Percentiles rank a stretch among this genome's conserved stretches.
Evolutionary conservation across 2,888 invertebrate species (phyloP).

Genomic region (Ormyrus thymus): DNA sequence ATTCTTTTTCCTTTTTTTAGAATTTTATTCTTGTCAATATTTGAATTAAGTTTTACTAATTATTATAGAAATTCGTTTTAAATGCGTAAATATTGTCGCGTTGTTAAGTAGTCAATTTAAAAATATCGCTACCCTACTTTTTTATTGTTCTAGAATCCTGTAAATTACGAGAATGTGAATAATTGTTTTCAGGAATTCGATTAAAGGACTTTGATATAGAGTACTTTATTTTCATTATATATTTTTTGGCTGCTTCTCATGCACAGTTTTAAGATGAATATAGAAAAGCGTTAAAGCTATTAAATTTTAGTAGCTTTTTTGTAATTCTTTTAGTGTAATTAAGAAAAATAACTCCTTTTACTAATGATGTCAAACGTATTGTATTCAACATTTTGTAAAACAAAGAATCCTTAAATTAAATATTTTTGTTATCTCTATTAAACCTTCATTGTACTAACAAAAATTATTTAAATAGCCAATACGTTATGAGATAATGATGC

Average conservation of each 20-base stretch:
- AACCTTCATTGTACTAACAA: too few species aligned
- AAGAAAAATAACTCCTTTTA: too few species aligned
- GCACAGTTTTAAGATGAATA: not conserved
- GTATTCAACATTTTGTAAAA: too few species aligned
- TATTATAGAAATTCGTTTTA: slow-evolving; percentile 54
- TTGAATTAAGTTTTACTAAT: slow-evolving; percentile 61
- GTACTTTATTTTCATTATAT: slow-evolving; percentile 8
- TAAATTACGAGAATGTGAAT: not conserved
- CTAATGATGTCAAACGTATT: too few species aligned
- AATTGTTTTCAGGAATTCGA: slow-evolving; percentile 32
- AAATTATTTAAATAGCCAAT: too few species aligned
- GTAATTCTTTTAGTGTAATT: too few species aligned
- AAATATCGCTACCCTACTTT: slow-evolving; percentile 14
- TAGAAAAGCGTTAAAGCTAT: not conserved
- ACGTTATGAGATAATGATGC: too few species aligned
- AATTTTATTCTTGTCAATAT: slow-evolving; percentile 66
- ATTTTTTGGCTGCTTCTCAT: slow-evolving; percentile 9
- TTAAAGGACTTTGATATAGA: slow-evolving; percentile 4
- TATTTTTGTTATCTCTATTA: too few species aligned
- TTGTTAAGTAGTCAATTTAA: slow-evolving; percentile 28
- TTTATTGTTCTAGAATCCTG: slow-evolving; percentile 14
- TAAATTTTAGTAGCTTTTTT: too few species aligned
- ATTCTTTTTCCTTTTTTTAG: slow-evolving; percentile 60
- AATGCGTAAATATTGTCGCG: slow-evolving; percentile 17
- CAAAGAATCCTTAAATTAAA: too few species aligned